A percentile compares a stretch with the other conserved stretches of the same genome.
phyloP scores from a whole-genome alignment of 2,888 invertebrate genomes.

The Danaus chrysippus region DNA sequence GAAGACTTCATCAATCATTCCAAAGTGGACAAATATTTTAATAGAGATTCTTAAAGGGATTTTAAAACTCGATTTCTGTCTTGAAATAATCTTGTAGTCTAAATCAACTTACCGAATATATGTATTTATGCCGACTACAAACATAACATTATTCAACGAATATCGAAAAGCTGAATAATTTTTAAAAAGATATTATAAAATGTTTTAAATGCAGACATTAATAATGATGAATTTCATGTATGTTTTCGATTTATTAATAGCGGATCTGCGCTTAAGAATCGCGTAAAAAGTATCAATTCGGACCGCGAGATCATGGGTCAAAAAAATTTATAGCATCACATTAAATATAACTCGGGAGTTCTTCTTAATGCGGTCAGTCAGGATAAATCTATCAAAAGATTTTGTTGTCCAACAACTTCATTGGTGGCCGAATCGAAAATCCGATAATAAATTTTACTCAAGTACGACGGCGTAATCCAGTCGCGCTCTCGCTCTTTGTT shows the following conservation, averaged over 20 bases:
- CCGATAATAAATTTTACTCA: conserved; percentile 79
- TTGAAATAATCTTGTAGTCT: conserved; percentile 6
- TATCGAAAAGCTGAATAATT: conserved; percentile 25
- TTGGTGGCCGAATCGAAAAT: conserved; percentile 79
- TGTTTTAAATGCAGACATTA: conserved; percentile 20
- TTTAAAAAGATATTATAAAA: conserved; percentile 21
- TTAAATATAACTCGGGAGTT: conserved; percentile 72
- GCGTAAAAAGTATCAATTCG: conserved; percentile 27
- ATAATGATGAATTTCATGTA: conserved; percentile 32
- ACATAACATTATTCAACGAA: conserved; percentile 23
- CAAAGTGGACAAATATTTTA: conserved; percentile 46
- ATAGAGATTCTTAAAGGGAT: conserved; percentile 48
- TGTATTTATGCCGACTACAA: conserved; percentile 8
- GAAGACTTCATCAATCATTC: conserved; percentile 69
- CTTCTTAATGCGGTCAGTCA: conserved; percentile 74
- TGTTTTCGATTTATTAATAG: conserved; percentile 28
- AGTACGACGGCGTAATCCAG: conserved; percentile 78
- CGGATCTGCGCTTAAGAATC: conserved; percentile 21
- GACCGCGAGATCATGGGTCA: conserved; percentile 21
- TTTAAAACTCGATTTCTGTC: conserved; percentile 34
- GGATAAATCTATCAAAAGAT: conserved; percentile 80
- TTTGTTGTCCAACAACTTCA: conserved; percentile 79
- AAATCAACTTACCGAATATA: neutral
- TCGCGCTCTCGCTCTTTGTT: conserved; percentile 74
- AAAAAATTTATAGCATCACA: conserved; percentile 69